Base-by-base conservation (phyloP, 2,888 invertebrate genomes). In the Eupithecia subumbrata region DNA sequence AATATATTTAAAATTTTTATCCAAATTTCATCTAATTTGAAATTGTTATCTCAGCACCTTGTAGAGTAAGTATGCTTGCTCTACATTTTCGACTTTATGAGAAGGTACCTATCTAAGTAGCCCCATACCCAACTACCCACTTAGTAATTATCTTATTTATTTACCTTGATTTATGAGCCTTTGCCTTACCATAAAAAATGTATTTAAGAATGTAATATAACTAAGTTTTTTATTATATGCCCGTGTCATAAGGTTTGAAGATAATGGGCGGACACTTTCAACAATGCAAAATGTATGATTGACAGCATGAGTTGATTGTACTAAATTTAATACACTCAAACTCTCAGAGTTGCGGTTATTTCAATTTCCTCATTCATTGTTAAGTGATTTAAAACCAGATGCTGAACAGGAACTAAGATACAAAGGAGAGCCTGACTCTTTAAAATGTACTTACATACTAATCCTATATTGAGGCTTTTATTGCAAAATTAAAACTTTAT, bases 221-320 rank as follows among this genome's bases (percentile, higher is more conserved):
- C 1, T 12, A 12, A 12, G 11, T 40, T 43, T 73, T n/a, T 68
- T 40, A 70, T 45, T 43, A n/a, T 7, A 71, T 56, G 40, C 30
- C 12, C 12, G 12, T 63, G 22, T 40, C 70, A 37, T 67, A 40
- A 40, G 14, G 9, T 76, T 84, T 85, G 87, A 67, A 88, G 82
- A 83, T 83, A 87, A 87, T 84, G 88, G 93, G 92, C 89, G 93
- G 92, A 89, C 89, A 88, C 84, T 87, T 87, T 83, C 79, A 73
- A 86, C 83, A 88, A 87, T 86, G 84, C 83, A 86, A 85, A 89
- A 87, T 78, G 83, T 85, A 83, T 92, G 92, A 93, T 91, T 93
- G 93, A 92, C 92, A 91, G 88, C 84, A 79, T 72, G 77, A 80
- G 77, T 81, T 63, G 77, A 81, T 77, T 81, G 80, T 69, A 79